Evolutionary conservation across 2,113 vertebrate genomes (phyloP), one percentile per base, ranked within the genome.

Genomic region (Hystrix cristata): DNA sequence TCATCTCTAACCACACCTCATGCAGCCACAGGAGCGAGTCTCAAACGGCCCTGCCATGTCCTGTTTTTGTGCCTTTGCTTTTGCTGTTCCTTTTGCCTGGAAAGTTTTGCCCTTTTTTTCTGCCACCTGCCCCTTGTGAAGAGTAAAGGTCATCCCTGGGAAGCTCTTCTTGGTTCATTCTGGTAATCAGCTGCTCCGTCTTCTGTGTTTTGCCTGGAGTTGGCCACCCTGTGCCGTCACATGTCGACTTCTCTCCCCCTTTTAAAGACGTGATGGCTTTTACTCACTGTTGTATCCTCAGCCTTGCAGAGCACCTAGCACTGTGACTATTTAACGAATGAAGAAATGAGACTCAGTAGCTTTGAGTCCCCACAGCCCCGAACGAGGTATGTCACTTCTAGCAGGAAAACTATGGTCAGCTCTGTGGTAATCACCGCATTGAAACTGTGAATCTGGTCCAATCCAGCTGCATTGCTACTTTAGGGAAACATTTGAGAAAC

Each of bases 221-320:
- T 0, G 1, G 60, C 25, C 82, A 23, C 71, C 62, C 18, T 38
- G 23, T 7, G 34, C 43, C 15, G 72, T 25, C 57, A 74, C 5
- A 2, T 43, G 55, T 57, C 76, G 72, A 71, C 51, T 60, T 95
- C 55, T 64, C 48, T 74, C 19, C 82, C 46, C 82, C 38, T 97
- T 94, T 80, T 74, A 86, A 89, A 92, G 25, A 69, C 89, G 59
- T 55, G 72, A 80, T 21, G 38, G 21, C 19, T 93, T 83, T 81
- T 76, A 57, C 21, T 88, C 29, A 51, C 9, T 55, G 2, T 62
- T 34, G 34, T 25, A 71, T 60, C 62, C 65, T 85, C 64, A n/a
- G 55, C 64, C 84, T 72, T 59, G 87, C 38, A 88, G 82, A 89
- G 34, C 31, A 53, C 57, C 51, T 74, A 16, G 29, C 46, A 27